phyloP scores from a whole-genome alignment of 2,888 invertebrate genomes.

The Pyralis farinalis region DNA sequence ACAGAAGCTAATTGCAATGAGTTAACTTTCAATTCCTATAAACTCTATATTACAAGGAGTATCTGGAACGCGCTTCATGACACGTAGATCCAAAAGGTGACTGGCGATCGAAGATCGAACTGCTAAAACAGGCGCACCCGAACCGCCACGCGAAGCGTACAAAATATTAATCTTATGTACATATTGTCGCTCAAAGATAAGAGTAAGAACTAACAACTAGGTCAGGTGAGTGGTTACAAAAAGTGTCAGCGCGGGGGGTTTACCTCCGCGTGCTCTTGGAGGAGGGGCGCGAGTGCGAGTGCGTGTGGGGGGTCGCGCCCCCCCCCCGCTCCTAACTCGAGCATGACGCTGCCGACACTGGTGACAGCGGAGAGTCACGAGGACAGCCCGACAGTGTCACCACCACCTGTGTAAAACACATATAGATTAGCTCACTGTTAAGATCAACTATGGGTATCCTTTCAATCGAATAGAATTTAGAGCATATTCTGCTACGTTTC shows the following conservation, averaged over 20 bases:
- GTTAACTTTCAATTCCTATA: constrained; percentile 61
- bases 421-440: too few species aligned
- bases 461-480: too few species aligned
- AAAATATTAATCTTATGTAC: constrained; percentile 80
- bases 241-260: constrained; percentile 47
- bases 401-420: constrained; percentile 70
- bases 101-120: constrained; percentile 11
- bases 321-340: constrained; percentile 91
- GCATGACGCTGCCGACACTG: constrained; percentile 93
- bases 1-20: constrained; percentile 28
- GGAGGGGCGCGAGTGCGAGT: constrained; percentile 77
- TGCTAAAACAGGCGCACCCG: constrained; percentile 29
- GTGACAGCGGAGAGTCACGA: constrained; percentile 92
- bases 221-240: constrained; percentile 56
- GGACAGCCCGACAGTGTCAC: constrained; percentile 95
- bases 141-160: constrained; percentile 62
- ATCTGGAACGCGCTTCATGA: constrained; percentile 1
- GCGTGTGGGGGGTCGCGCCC: constrained; percentile 79
- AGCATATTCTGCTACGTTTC: too few species aligned
- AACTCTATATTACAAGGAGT: constrained; percentile 33
- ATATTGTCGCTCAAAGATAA: constrained; percentile 80
- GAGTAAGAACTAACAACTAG: constrained; percentile 66
- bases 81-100: not conserved
- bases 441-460: too few species aligned
- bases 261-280: constrained; percentile 79